Evolutionary conservation across 2,888 invertebrate genomes (phyloP), one percentile per base, ranked within the genome.

Genomic region (Dendrolimus houi): DNA sequence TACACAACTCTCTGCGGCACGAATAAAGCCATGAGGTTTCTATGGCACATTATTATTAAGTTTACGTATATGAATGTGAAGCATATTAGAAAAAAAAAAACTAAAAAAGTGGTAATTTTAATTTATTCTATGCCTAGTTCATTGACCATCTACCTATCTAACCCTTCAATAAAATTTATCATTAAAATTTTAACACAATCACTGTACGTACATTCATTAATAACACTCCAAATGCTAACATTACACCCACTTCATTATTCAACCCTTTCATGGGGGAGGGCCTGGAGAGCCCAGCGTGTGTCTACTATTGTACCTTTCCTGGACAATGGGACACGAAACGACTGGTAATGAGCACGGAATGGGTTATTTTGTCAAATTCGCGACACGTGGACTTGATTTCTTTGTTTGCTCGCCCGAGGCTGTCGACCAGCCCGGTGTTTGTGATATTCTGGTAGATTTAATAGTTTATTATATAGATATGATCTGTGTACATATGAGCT

Each of bases 221-320:
- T 47, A 47, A 47, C 47, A 47, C 47, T 47, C 47, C 47, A 47
- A 47, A 47, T 29, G 29, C 9, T 47, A 47, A 47, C 12, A 47
- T 47, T 47, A 47, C 47, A 47, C 54, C 29, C 54, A 54, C 53
- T 57, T 47, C 53, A 29, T 54, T 29, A 29, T 56, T 62, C 54
- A 63, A 70, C 72, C 75, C 72, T 73, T 74, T 68, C 41, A 56
- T 62, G 77, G 74, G 78, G 79, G 81, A 66, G 67, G 66, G 62
- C 80, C 77, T 73, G 71, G 74, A 68, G 82, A 58, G 75, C 82
- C 29, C 83, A 73, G 80, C 77, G 76, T 73, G 81, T 69, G 79
- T 74, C 66, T 70, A 65, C 71, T 59, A 60, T 65, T 64, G 65
- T 64, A 57, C 54, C 52, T 47, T 52, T 8, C 6, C 58, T 17